phyloP scores from a whole-genome alignment of 2,888 invertebrate genomes.

The Yponomeuta malinellus region DNA sequence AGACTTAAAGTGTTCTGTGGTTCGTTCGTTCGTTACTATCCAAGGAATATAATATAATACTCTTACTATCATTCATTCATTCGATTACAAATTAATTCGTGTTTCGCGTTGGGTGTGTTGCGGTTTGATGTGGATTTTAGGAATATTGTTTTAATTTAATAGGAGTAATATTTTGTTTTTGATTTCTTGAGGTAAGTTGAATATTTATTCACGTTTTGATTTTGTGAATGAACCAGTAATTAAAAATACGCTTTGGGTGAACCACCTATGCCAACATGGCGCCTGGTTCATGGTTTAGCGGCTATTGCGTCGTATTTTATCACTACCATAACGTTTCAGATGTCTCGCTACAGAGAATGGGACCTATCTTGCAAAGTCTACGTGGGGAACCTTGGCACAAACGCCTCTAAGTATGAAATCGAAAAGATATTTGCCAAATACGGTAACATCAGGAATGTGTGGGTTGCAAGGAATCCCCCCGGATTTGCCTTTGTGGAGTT shows the following conservation, averaged over 20 bases:
- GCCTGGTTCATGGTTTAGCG: background rate
- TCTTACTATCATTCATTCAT: too few relatives aligned
- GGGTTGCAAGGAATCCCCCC: constrained; percentile 95
- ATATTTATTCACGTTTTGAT: too few relatives aligned
- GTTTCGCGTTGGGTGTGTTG: too few relatives aligned
- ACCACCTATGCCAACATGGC: background rate
- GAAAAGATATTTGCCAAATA: constrained; percentile 92
- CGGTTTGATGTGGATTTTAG: too few relatives aligned
- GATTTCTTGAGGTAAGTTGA: too few relatives aligned
- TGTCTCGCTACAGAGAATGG: constrained; percentile 87
- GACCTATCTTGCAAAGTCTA: constrained; percentile 94
- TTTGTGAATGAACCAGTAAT: background rate
- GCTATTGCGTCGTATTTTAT: background rate
- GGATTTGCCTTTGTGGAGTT: constrained; percentile 94
- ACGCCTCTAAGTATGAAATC: constrained; percentile 92
- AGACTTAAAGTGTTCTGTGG: too few relatives aligned
- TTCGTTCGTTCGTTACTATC: too few relatives aligned
- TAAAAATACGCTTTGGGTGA: background rate
- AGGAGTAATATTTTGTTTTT: too few relatives aligned
- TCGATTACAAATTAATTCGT: too few relatives aligned
- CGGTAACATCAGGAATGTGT: constrained; percentile 92
- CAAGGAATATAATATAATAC: too few relatives aligned
- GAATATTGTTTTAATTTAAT: too few relatives aligned
- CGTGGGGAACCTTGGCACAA: constrained; percentile 93
- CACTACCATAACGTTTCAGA: constrained; percentile 39